These are phyloP conservation scores for Spisula subtruncata DNA, from an alignment of 2,888 invertebrate species.

Conservation along the genomic window DNA sequence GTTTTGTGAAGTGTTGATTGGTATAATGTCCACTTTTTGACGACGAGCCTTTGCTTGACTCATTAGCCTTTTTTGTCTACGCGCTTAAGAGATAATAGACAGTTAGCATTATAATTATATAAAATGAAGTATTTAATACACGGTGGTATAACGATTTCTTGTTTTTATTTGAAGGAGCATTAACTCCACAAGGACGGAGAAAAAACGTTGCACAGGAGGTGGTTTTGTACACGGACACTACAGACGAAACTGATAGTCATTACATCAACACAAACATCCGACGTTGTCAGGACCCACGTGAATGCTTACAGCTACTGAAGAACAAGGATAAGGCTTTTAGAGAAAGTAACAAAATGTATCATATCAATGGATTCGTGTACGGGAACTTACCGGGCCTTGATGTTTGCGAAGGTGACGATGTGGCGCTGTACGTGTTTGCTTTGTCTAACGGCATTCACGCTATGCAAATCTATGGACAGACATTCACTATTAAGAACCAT, in stretches of 20 bases:
- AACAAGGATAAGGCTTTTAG: constrained; percentile 66
- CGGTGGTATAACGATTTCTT: too few relatives aligned
- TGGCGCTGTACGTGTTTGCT: constrained; percentile 68
- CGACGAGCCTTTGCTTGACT: too few relatives aligned
- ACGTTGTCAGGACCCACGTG: constrained; percentile 67
- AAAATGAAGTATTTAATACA: too few relatives aligned
- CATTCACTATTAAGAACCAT: constrained; percentile 61
- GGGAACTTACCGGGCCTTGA: constrained; percentile 75
- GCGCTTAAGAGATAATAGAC: too few relatives aligned
- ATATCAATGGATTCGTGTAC: constrained; percentile 76
- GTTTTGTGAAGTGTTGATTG: too few relatives aligned
- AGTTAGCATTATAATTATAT: too few relatives aligned
- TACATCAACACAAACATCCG: constrained; percentile 69
- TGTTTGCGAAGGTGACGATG: constrained; percentile 73
- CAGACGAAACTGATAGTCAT: constrained; percentile 76
- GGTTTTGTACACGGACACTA: constrained; percentile 73
- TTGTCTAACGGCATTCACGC: constrained; percentile 71
- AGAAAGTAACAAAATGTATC: constrained; percentile 72
- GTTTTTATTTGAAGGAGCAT: too few relatives aligned
- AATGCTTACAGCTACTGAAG: constrained; percentile 65
- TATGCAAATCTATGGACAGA: constrained; percentile 71
- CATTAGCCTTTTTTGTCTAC: too few relatives aligned
- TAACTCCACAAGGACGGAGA: constrained; percentile 48
- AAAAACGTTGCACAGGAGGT: constrained; percentile 76
- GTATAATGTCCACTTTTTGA: too few relatives aligned